These are phyloP conservation scores for Fistularia commersonii DNA, from an alignment of 2,797 vertebrate genomes.

Conservation along the genomic window DNA sequence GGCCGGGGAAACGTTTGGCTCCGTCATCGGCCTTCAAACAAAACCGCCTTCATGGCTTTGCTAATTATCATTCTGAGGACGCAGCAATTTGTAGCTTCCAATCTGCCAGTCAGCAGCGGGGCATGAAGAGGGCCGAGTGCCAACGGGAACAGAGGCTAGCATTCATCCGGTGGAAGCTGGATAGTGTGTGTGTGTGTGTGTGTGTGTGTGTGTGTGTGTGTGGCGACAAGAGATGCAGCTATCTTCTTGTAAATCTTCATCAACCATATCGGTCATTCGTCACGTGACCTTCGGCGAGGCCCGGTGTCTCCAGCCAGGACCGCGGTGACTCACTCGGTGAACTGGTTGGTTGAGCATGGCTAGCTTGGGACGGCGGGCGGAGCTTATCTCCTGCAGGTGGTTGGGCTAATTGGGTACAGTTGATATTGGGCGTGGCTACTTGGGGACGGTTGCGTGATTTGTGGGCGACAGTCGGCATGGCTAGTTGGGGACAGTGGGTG, in stretches of 20 bases:
- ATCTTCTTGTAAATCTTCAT: constrained; percentile 39
- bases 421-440: no score
- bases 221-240: constrained; percentile 28
- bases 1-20: constrained; percentile 80
- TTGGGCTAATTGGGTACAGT: no score
- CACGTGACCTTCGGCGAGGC: no score
- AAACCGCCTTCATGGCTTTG: constrained; percentile 91
- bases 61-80: constrained; percentile 99
- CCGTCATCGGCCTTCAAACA: constrained; percentile 85
- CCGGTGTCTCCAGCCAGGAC: no score
- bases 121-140: constrained; percentile 87
- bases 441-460: no score
- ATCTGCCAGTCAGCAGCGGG: constrained; percentile 90
- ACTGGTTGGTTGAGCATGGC: no score
- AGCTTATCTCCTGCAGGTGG: no score
- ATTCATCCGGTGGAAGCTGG: constrained; percentile 72
- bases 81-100: constrained; percentile 99
- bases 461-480: no score
- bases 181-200: constrained; percentile 35
- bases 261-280: constrained; percentile 19
- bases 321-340: no score
- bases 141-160: constrained; percentile 80
- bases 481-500: no score
- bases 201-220: constrained; percentile 29
- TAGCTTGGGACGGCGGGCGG: no score